Evolutionary conservation across 1,140 invertebrate species (phyloP).

Genomic region (Thereuonema tuberculata): DNA sequence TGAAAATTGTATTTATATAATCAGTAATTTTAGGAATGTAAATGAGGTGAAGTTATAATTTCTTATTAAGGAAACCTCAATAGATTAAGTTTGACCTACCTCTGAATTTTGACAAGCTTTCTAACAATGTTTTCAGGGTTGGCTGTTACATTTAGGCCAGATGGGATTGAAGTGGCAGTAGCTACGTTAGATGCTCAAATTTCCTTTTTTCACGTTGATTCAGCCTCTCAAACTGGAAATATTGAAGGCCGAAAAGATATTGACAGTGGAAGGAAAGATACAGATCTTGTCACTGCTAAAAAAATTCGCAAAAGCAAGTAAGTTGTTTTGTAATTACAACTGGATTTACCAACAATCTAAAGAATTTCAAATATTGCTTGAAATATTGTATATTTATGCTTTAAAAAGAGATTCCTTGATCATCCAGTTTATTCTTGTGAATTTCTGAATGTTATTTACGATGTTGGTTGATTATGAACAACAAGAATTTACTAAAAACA

Average conservation of each 20-base stretch:
- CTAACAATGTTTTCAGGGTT: constrained; percentile 44
- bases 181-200: constrained; percentile 81
- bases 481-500: too few relatives aligned
- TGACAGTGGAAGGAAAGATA: constrained; percentile 61
- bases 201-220: constrained; percentile 59
- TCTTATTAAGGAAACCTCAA: too few relatives aligned
- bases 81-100: too few relatives aligned
- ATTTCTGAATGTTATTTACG: too few relatives aligned
- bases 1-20: too few relatives aligned
- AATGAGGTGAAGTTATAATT: too few relatives aligned
- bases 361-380: constrained; percentile 5
- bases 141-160: constrained; percentile 66
- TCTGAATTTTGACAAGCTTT: too few relatives aligned
- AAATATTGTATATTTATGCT: too few relatives aligned
- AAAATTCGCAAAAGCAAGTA: constrained; percentile 71
- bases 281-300: constrained; percentile 75
- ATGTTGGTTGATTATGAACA: too few relatives aligned
- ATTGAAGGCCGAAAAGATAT: constrained; percentile 84
- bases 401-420: too few relatives aligned
- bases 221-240: constrained; percentile 49
- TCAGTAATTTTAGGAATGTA: too few relatives aligned
- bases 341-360: constrained; percentile 4
- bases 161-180: constrained; percentile 81
- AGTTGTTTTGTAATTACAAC: constrained; percentile 29
- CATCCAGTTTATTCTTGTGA: too few relatives aligned